These are phyloP conservation scores for Dufourea novaeangliae DNA, from an alignment of 1,140 invertebrate species.

Conservation along the genomic window DNA sequence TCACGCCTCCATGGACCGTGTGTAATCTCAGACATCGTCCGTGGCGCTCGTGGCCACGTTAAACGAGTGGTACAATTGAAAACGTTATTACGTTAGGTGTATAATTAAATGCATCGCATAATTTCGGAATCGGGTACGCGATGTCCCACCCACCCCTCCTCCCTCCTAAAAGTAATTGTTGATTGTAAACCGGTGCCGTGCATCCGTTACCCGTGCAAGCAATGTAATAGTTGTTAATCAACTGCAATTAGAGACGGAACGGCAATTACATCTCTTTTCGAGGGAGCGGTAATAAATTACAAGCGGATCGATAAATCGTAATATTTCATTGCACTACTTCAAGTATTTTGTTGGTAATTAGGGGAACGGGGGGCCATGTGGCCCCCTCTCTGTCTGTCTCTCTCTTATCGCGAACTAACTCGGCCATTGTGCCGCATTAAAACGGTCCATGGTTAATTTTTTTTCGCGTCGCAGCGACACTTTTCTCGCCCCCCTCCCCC, in stretches of 20 bases:
- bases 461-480: background rate
- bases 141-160: slow-evolving; percentile 37
- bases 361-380: slow-evolving; percentile 29
- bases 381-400: slow-evolving; percentile 9
- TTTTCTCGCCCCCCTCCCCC: background rate
- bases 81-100: slow-evolving; percentile 53
- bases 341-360: slow-evolving; percentile 64
- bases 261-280: slow-evolving; percentile 66
- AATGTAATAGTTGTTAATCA: slow-evolving; percentile 67
- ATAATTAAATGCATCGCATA: slow-evolving; percentile 64
- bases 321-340: slow-evolving; percentile 62
- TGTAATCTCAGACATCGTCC: slow-evolving; percentile 19
- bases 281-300: slow-evolving; percentile 62
- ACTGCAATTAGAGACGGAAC: slow-evolving; percentile 62
- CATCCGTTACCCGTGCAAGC: slow-evolving; percentile 52
- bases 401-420: slow-evolving; percentile 5
- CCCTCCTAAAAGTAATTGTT: slow-evolving; percentile 58
- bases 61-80: slow-evolving; percentile 45
- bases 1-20: background rate
- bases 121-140: slow-evolving; percentile 53
- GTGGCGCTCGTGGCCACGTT: slow-evolving; percentile 1
- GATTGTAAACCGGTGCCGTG: slow-evolving; percentile 64
- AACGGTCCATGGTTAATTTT: slow-evolving; percentile 39
- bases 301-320: slow-evolving; percentile 63
- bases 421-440: slow-evolving; percentile 42